phyloP scores from a whole-genome alignment of 2,113 vertebrate species.

The Jaculus jaculus region DNA sequence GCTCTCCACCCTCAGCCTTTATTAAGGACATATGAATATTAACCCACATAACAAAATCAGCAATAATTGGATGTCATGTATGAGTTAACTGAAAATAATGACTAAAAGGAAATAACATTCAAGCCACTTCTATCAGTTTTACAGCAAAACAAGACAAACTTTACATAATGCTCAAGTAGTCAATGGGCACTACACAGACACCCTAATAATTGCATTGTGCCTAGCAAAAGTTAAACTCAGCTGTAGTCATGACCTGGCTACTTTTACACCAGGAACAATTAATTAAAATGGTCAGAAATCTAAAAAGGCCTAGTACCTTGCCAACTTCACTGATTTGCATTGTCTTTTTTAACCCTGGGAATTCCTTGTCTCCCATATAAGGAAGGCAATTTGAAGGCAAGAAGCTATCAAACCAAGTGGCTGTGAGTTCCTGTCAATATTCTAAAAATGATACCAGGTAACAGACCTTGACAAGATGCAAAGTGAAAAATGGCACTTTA shows the following conservation, averaged over 20 bases:
- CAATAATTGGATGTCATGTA: not conserved
- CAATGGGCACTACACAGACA: not conserved
- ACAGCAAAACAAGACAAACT: constrained; percentile 13
- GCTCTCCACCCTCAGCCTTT: not conserved
- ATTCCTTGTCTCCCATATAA: not conserved
- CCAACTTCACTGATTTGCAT: constrained; percentile 1
- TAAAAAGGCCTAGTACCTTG: constrained; percentile 18
- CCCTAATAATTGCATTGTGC: not conserved
- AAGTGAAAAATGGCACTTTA: constrained; percentile 54
- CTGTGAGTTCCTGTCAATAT: constrained; percentile 37
- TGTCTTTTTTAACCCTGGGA: not conserved
- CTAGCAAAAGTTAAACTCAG: not conserved
- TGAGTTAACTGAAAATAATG: not conserved
- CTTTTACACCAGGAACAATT: not conserved
- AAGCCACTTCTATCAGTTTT: constrained; percentile 25
- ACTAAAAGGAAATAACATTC: not conserved
- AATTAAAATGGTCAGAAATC: not conserved
- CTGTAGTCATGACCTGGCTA: not conserved
- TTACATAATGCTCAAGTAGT: not conserved
- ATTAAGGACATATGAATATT: not conserved
- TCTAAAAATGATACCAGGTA: constrained; percentile 58
- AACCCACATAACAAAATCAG: not conserved
- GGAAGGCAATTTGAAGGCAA: not conserved
- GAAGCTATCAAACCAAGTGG: constrained; percentile 54
- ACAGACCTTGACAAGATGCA: constrained; percentile 49